A percentile compares a stretch with the other conserved stretches of the same genome.
Conservation (phyloP, 2,797 vertebrate genomes). For the Scarus forsteni region DNA sequence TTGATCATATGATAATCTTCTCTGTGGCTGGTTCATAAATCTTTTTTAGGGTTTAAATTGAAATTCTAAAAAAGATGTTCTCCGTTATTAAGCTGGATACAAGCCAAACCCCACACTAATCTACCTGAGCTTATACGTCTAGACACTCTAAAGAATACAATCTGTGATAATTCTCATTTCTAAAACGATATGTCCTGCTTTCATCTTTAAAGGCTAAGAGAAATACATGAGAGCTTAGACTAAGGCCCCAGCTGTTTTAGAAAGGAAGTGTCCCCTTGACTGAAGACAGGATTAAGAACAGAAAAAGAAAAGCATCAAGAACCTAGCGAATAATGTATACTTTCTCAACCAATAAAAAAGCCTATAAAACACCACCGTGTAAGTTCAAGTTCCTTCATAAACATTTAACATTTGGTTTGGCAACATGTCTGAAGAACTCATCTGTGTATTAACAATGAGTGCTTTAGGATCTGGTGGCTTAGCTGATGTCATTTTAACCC, state of each 20-base stretch:
- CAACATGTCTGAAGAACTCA: too few relatives aligned
- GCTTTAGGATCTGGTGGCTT: slow-evolving; percentile 2
- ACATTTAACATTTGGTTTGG: slow-evolving; percentile 19
- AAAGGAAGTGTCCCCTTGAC: slow-evolving; percentile 26
- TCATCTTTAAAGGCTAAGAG: neutral
- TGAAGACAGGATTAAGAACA: slow-evolving; percentile 47
- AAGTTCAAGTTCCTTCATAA: slow-evolving; percentile 55
- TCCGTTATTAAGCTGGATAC: slow-evolving; percentile 9
- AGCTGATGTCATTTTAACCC: slow-evolving; percentile 16
- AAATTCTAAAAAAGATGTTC: slow-evolving; percentile 12
- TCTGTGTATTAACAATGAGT: neutral
- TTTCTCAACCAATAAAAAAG: slow-evolving; percentile 35
- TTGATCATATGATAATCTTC: neutral
- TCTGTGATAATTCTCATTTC: neutral
- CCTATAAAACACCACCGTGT: slow-evolving; percentile 6
- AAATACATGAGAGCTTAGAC: neutral
- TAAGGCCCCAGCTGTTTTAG: slow-evolving; percentile 14
- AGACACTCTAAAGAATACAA: neutral
- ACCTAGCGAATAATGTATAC: slow-evolving; percentile 53
- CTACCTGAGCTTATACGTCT: neutral
- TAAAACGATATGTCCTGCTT: neutral
- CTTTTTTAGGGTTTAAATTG: neutral
- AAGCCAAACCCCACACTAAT: slow-evolving; percentile 11
- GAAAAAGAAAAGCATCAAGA: slow-evolving; percentile 51
- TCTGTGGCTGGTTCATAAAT: neutral